Percentiles rank a stretch among this genome's conserved stretches.
phyloP scores from a whole-genome alignment of 2,797 vertebrate genomes.

The Mormyrus proboscirostris region DNA sequence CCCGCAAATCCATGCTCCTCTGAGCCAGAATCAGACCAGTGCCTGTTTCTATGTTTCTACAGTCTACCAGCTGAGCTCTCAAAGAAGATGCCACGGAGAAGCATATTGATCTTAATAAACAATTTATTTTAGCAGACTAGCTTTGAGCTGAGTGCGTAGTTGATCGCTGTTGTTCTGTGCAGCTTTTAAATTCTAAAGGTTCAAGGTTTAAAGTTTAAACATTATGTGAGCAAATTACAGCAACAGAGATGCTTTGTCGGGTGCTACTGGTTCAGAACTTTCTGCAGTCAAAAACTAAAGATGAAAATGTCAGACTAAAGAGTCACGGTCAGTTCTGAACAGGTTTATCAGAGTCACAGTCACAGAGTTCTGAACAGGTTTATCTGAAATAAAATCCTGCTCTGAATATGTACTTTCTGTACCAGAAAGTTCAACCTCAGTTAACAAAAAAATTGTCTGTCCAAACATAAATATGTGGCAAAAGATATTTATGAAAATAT shows the following conservation, averaged over 20 bases:
- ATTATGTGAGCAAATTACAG: not conserved
- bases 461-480: not conserved
- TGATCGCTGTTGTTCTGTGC: not conserved
- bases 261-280: not conserved
- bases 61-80: not conserved
- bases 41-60: not conserved
- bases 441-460: not conserved
- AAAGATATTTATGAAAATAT: not conserved
- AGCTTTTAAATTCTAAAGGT: not conserved
- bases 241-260: not conserved
- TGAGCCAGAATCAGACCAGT: not conserved
- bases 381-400: not conserved
- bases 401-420: no score
- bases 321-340: not conserved
- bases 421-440: not conserved
- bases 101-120: not conserved
- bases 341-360: not conserved
- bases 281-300: not conserved
- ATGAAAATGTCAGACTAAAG: not conserved
- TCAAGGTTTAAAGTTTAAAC: not conserved
- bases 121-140: not conserved
- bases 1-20: not conserved
- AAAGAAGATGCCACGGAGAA: not conserved
- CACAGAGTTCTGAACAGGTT: not conserved
- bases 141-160: not conserved